Evolutionary conservation across 2,888 invertebrate species (phyloP).

Genomic region (Oligia fasciuncula): DNA sequence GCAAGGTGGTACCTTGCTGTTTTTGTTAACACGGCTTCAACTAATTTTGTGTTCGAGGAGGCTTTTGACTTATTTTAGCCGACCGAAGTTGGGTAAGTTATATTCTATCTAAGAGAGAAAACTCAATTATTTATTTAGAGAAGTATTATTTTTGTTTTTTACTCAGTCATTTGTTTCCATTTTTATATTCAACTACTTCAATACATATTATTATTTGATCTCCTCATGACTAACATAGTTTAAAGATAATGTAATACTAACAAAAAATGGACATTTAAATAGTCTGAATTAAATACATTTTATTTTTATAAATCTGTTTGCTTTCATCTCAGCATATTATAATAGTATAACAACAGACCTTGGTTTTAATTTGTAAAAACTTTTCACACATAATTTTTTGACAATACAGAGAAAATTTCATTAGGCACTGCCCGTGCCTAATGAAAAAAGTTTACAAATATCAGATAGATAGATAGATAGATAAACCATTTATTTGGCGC

Average conservation of each 20-base stretch:
- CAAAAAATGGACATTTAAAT: too few relatives aligned
- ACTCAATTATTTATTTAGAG: not conserved
- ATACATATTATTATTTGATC: too few relatives aligned
- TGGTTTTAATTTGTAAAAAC: slow-evolving; percentile 7
- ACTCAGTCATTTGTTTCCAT: too few relatives aligned
- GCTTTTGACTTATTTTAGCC: not conserved
- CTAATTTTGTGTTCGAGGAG: not conserved
- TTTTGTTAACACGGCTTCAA: not conserved
- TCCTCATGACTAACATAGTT: too few relatives aligned
- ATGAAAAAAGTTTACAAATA: slow-evolving; percentile 46
- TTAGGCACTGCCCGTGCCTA: not conserved
- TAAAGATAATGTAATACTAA: too few relatives aligned
- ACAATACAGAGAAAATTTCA: slow-evolving; percentile 6
- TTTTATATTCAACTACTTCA: too few relatives aligned
- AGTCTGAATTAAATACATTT: too few relatives aligned
- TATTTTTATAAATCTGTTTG: not conserved
- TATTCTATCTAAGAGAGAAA: not conserved
- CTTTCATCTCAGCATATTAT: not conserved
- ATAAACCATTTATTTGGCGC: too few relatives aligned
- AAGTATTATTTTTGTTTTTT: too few relatives aligned
- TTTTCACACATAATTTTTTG: slow-evolving; percentile 8
- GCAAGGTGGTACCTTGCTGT: too few relatives aligned
- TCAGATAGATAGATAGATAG: too few relatives aligned
- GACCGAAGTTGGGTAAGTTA: not conserved
- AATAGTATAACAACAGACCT: not conserved